Percentiles rank a stretch among this genome's conserved stretches.
Conservation (phyloP, 2,888 invertebrate species). For the Pollenia angustigena region DNA sequence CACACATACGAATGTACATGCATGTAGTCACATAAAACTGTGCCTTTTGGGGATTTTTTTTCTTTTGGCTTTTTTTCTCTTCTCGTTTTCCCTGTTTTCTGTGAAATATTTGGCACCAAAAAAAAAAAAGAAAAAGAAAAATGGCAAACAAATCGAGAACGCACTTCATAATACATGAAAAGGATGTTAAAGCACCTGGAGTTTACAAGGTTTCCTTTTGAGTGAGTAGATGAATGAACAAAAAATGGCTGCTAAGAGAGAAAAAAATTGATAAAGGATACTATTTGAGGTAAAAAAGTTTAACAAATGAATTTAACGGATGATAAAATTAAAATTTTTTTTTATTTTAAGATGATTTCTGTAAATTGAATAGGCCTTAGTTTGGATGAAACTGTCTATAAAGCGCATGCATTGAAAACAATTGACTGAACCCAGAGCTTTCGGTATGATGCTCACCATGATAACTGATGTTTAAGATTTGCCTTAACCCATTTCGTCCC, state of each 20-base stretch:
- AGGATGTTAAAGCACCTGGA: background rate
- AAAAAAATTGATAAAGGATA: constrained; percentile 6
- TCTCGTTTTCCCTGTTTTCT: background rate
- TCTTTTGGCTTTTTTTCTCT: background rate
- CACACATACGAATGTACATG: background rate
- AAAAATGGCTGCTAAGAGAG: background rate
- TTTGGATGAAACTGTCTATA: no score
- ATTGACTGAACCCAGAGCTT: no score
- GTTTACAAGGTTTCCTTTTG: background rate
- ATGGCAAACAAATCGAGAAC: background rate
- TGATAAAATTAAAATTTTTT: background rate
- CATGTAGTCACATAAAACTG: background rate
- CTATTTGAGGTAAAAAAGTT: background rate
- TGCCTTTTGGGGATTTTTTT: constrained; percentile 4
- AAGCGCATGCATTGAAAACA: no score
- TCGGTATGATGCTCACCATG: no score
- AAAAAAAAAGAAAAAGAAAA: background rate
- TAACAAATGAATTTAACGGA: background rate
- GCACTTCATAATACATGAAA: background rate
- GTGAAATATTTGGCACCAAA: background rate
- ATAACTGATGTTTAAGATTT: no score
- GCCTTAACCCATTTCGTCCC: no score
- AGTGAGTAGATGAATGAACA: background rate
- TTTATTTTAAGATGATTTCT: no score
- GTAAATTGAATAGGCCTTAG: no score